Conservation (phyloP, 2,113 vertebrate genomes). For the Plestiodon gilberti region DNA sequence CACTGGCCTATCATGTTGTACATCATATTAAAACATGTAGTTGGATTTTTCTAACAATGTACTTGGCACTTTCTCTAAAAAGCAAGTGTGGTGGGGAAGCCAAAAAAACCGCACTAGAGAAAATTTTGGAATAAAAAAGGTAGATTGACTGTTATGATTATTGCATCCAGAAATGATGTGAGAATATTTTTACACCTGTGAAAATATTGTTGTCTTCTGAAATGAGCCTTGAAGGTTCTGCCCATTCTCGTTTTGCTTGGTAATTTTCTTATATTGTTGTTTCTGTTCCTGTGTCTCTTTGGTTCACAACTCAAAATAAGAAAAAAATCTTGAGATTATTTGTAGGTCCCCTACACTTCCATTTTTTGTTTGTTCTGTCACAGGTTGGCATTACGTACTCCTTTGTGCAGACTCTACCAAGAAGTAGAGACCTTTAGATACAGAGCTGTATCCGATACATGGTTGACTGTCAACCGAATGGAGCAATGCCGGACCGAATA, state of each 20-base stretch:
- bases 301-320: not conserved
- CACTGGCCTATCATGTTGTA: no score
- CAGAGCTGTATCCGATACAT: conserved; percentile 94
- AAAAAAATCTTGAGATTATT: not conserved
- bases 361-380: not conserved
- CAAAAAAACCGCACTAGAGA: not conserved
- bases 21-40: not conserved
- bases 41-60: not conserved
- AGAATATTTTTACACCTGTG: not conserved
- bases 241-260: not conserved
- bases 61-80: not conserved
- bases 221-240: not conserved
- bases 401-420: conserved; percentile 92
- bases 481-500: conserved; percentile 95
- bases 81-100: not conserved
- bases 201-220: not conserved
- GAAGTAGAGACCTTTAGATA: conserved; percentile 98
- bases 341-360: not conserved
- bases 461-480: conserved; percentile 97
- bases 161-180: not conserved
- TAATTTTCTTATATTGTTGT: not conserved
- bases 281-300: not conserved
- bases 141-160: not conserved
- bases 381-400: conserved; percentile 88
- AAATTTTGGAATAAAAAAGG: not conserved